Evolutionary conservation across 2,113 vertebrate species (phyloP).

Genomic region (Aptenodytes forsteri): DNA sequence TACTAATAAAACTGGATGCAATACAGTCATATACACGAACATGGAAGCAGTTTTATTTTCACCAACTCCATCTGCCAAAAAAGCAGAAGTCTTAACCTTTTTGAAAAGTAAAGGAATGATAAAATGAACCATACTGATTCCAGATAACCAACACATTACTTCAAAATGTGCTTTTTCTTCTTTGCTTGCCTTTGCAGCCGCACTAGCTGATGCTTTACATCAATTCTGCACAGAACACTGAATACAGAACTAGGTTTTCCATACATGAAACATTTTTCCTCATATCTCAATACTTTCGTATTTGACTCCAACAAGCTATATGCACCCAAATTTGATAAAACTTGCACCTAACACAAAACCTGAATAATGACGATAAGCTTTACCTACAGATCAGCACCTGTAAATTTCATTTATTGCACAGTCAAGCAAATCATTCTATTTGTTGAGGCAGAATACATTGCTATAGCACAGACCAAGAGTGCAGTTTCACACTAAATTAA

Average conservation of each 20-base stretch:
- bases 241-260: not conserved
- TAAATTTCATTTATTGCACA: not conserved
- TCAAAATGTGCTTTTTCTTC: not conserved
- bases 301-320: not conserved
- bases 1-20: not conserved
- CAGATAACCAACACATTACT: not conserved
- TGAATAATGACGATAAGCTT: not conserved
- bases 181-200: not conserved
- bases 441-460: not conserved
- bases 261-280: not conserved
- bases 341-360: not conserved
- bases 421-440: not conserved
- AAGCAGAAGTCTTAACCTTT: not conserved
- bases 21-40: not conserved
- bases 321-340: not conserved
- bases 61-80: not conserved
- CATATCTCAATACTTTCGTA: not conserved
- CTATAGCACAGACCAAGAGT: not conserved
- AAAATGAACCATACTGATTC: not conserved
- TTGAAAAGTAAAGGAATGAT: not conserved
- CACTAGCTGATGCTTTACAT: not conserved
- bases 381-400: not conserved
- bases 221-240: not conserved
- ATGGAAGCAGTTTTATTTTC: not conserved
- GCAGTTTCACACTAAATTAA: not conserved